These are phyloP conservation scores for Apantesis nais DNA, from an alignment of 2,888 invertebrate genomes.

Conservation along the genomic window DNA sequence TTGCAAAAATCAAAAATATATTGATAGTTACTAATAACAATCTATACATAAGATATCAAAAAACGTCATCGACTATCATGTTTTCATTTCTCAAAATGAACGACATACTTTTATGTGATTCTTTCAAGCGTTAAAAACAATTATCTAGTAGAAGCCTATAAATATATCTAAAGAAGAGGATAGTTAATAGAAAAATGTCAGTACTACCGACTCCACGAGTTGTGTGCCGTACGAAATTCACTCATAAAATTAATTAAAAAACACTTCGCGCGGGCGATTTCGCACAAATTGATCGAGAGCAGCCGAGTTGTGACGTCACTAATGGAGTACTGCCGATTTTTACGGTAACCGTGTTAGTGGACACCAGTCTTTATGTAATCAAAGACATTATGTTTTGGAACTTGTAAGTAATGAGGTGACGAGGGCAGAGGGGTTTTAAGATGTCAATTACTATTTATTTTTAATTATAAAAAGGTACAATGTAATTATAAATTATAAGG, in stretches of 20 bases:
- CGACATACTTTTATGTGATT: neutral
- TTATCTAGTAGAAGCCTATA: neutral
- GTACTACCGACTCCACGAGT: constrained; percentile 48
- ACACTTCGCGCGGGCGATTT: constrained; percentile 83
- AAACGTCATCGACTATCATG: too few relatives aligned
- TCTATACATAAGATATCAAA: too few relatives aligned
- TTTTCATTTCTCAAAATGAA: too few relatives aligned
- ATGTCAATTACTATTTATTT: constrained; percentile 18
- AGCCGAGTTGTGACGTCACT: constrained; percentile 70
- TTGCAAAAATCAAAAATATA: neutral
- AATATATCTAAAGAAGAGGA: neutral
- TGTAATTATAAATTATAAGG: neutral
- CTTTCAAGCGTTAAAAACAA: neutral
- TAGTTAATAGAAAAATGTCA: neutral
- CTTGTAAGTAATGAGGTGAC: constrained; percentile 40
- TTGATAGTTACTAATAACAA: too few relatives aligned
- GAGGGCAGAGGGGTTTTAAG: constrained; percentile 22
- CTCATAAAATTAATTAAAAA: constrained; percentile 85
- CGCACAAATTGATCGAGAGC: constrained; percentile 82
- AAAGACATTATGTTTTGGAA: constrained; percentile 39
- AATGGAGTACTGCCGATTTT: constrained; percentile 75
- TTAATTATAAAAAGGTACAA: neutral
- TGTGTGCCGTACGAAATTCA: constrained; percentile 66
- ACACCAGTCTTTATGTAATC: constrained; percentile 53
- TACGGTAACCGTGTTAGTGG: constrained; percentile 63